Base-by-base conservation (phyloP, 2,888 invertebrate species). In the Acronicta alni region DNA sequence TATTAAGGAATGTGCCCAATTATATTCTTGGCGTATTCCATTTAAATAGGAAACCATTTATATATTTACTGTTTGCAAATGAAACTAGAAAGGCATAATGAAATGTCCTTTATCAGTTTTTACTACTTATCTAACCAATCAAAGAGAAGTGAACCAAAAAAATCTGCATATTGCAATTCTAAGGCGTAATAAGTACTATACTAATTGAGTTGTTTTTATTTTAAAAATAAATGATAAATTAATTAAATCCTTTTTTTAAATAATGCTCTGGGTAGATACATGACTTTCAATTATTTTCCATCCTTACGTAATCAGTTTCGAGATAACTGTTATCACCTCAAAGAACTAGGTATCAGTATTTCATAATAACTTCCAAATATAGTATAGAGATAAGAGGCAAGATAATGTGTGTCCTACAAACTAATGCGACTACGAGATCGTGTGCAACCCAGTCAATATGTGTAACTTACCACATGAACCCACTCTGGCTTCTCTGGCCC, bases 401-500 rank as follows among this genome's bases (percentile, higher is more conserved):
- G 57, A 64, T 59, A 64, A 62, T 14, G 54, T n/a, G 39, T 55
- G 52, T 26, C 51, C 57, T 52, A 62, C 44, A 56, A 57, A 63
- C 38, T 30, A 67, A 65, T 74, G 48, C 46, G 52, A 48, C 42
- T 61, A 68, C 52, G 48, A 39, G 60, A 62, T 60, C 58, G 51
- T 60, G 71, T 65, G 61, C 64, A 64, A 72, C 63, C 77, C 61
- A 60, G 57, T 64, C 78, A 72, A 73, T 86, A 69, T 77, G 80
- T 81, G 77, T 79, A 81, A 95, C 97, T 96, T 94, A 97, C 98
- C 95, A 98, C 97, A 86, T 98, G 98, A 73, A 98, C 97, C 95
- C 97, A 97, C 57, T 97, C 97, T 80, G 97, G 97, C 89, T 98
- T 97, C 67, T 96, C 96, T 69, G 97, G 96, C 72, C 97, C 97